Evolutionary conservation across 2,888 invertebrate genomes (phyloP), one percentile per base, ranked within the genome.

Genomic region (Syrphus vitripennis): DNA sequence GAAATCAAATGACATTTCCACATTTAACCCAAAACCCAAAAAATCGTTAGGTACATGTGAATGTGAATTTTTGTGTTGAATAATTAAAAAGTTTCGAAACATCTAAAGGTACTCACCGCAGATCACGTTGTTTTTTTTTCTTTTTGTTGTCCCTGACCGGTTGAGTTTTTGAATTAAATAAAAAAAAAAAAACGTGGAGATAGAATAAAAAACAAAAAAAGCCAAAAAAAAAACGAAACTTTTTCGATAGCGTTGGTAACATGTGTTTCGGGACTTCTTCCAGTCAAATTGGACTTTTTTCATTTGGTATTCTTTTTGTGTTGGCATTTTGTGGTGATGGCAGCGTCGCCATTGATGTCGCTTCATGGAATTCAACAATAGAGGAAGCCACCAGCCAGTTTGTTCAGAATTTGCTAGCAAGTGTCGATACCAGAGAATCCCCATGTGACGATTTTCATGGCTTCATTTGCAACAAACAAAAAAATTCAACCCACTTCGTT

Each of bases 401-500:
- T 24, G 88, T 89, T 4, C 89, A 89, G 63, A 90, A 91, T 29
- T 65, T 92, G 37, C 89, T 90, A 21, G 89, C 88, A 19, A 89
- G 89, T 76, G 50, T 91, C 65, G 90, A 91, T 76, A 71, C 53
- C 0, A 88, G 84, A 4, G 88, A 86, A 48, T 84, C 88, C 19
- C 92, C 91, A 3, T 92, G 91, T 53, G 88, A 90, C 45, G 91
- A 92, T 74, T 92, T 92, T 21, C 91, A 90, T 78, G 90, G 90
- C 14, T 90, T 89, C 81, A 90, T 92, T 5, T 92, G 91, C 67
- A 88, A 87, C 40, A 90, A 88, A 12, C 78, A 88, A 31, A 90
- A 88, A 45, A 78, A 61, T 9, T 88, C 88, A 0, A 86, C 88
- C 34, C 86, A 87, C 57, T 88, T 89, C 7, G 88, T 87, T 67